These are phyloP conservation scores for Rhinolophus sinicus DNA, from an alignment of 2,113 vertebrate species.

Conservation along the genomic window DNA sequence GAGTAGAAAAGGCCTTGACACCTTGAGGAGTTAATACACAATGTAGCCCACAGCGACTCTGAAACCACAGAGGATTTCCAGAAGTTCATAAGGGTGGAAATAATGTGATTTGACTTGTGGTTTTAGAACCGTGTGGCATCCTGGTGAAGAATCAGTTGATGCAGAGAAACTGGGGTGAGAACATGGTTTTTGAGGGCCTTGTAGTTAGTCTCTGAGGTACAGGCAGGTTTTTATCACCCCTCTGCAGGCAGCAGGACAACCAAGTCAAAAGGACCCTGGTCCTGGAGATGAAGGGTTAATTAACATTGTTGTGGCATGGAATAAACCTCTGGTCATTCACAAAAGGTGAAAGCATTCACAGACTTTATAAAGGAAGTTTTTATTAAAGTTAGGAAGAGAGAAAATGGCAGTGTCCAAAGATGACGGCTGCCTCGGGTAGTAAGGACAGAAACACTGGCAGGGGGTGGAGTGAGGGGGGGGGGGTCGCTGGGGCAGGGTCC, in stretches of 20 bases:
- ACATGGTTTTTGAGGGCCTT: not conserved
- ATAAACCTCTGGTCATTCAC: too few relatives aligned
- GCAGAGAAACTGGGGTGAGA: not conserved
- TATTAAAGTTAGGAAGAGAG: too few relatives aligned
- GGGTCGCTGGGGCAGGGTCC: too few relatives aligned
- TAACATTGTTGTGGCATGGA: too few relatives aligned
- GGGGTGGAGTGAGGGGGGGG: too few relatives aligned
- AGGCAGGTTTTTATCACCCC: not conserved
- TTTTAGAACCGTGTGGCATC: not conserved
- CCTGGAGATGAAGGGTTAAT: constrained; percentile 28
- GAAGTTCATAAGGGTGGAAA: not conserved
- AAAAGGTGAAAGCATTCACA: too few relatives aligned
- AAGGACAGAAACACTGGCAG: too few relatives aligned
- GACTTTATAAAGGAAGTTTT: too few relatives aligned
- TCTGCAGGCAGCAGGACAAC: not conserved
- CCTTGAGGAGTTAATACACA: not conserved
- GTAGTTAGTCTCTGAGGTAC: not conserved
- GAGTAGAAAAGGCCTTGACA: not conserved
- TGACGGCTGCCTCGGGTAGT: too few relatives aligned
- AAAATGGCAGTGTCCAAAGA: too few relatives aligned
- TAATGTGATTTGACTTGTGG: not conserved
- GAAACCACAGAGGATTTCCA: not conserved
- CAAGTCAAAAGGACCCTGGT: not conserved
- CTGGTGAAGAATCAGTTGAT: not conserved
- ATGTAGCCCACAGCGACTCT: not conserved